Evolutionary conservation across 2,797 vertebrate genomes (phyloP), one percentile per base, ranked within the genome.

Genomic region (Australoheros facetus): DNA sequence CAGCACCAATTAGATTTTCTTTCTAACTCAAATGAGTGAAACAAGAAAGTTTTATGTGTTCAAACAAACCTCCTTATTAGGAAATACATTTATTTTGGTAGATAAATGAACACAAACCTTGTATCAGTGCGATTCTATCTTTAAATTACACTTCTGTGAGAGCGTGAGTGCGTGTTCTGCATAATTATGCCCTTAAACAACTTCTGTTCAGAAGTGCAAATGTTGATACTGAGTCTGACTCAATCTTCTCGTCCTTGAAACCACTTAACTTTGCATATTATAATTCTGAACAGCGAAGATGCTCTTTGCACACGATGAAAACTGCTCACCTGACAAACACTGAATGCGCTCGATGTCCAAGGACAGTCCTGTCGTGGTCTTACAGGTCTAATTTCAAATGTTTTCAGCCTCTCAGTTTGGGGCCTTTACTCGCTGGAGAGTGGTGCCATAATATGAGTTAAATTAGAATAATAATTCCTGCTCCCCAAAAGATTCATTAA

Each of bases 381-480:
- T 53, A 60, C 58, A 34, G 42, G 57, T 79, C 71, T 48, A 39
- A 58, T 91, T 84, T 71, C 12, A 77, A 66, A 37, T 71, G 39
- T 78, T 79, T 81, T 78, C 48, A 71, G n/a, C 79, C 30, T 45
- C 75, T 80, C 57, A 14, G 84, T 80, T 51, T 7, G 30, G 73
- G 80, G 79, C 74, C 58, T 81, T 53, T 30, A 39, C 57, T 85
- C 82, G 81, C n/a, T 2, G 1, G 70, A 70, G 75, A 60, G 54
- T 34, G 7, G 39, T 21, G 8, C 56, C 73, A 54, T 84, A 79
- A 48, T 85, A 62, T 51, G 79, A 86, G 89, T 88, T 89, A 90
- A 93, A 89, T 81, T 79, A 91, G 72, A 45, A 81, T 84, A 81
- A 89, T 86, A 85, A 90, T 85, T 85, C 30, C 78, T 81, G 64